Conservation (phyloP, 2,888 invertebrate genomes). For the Leistus spinibarbis region DNA sequence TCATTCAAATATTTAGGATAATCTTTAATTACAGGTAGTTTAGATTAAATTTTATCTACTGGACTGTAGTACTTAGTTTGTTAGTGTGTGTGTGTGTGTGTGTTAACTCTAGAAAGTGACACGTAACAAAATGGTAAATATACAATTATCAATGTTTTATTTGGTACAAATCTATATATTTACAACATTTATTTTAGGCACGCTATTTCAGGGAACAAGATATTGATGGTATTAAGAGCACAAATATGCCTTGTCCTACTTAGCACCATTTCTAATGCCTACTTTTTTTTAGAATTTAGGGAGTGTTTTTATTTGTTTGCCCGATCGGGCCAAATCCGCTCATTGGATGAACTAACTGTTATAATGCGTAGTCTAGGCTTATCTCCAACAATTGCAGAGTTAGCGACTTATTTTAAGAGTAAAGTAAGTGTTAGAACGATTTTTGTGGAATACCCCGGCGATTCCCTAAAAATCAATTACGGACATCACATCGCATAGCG, state of each 20-base stretch:
- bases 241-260: not conserved
- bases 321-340: constrained; percentile 84
- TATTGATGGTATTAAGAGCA: constrained; percentile 79
- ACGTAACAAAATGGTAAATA: constrained; percentile 42
- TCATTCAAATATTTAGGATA: constrained; percentile 8
- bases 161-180: constrained; percentile 1
- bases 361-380: constrained; percentile 94
- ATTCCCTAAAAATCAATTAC: too few species aligned
- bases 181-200: constrained; percentile 68
- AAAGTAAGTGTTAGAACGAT: constrained; percentile 54
- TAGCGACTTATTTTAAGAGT: constrained; percentile 80
- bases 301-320: constrained; percentile 97
- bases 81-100: not conserved
- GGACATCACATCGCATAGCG: too few species aligned
- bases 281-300: constrained; percentile 75
- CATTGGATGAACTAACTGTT: constrained; percentile 87
- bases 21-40: constrained; percentile 13
- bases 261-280: constrained; percentile 32
- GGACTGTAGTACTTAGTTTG: constrained; percentile 17
- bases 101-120: constrained; percentile 26
- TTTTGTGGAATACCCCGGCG: too few species aligned
- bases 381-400: constrained; percentile 91
- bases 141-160: constrained; percentile 21
- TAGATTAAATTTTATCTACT: constrained; percentile 41
- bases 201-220: constrained; percentile 93